A percentile compares a stretch with the other conserved stretches of the same genome.
Evolutionary conservation across 2,113 vertebrate genomes (phyloP).

Genomic region (Corythornis cristatus): DNA sequence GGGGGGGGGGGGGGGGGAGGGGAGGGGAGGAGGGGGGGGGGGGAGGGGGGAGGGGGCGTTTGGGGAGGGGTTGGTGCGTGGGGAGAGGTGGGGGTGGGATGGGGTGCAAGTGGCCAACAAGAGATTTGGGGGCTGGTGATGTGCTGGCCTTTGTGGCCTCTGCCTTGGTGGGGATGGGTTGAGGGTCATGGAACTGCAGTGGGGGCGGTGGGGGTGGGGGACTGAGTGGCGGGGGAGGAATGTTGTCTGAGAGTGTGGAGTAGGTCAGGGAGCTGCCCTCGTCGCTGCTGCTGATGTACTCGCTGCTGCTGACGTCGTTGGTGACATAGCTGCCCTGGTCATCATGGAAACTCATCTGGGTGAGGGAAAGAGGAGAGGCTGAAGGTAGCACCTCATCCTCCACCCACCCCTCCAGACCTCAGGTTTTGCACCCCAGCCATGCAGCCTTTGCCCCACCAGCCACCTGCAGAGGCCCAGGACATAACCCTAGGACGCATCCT

Average conservation of each 20-base stretch:
- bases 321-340: slow-evolving; percentile 85
- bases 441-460: neutral
- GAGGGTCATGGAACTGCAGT: slow-evolving; percentile 83
- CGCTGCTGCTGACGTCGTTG: slow-evolving; percentile 88
- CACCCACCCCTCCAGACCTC: neutral
- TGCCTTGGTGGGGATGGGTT: slow-evolving; percentile 68
- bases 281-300: slow-evolving; percentile 90
- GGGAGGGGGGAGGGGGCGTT: too few species aligned
- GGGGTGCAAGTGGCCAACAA: slow-evolving; percentile 74
- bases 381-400: neutral
- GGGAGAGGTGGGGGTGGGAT: slow-evolving; percentile 80
- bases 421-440: rapidly evolving
- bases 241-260: slow-evolving; percentile 89
- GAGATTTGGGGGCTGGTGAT: neutral
- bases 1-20: too few species aligned
- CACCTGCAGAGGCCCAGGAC: neutral
- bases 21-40: too few species aligned
- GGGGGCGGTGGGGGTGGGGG: slow-evolving; percentile 84
- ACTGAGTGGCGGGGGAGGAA: slow-evolving; percentile 86
- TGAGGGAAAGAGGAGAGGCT: neutral
- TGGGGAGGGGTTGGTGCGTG: too few species aligned
- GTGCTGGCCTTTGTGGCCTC: slow-evolving; percentile 65
- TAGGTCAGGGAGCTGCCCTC: slow-evolving; percentile 92
- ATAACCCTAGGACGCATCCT: rapidly evolving
- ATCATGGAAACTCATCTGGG: slow-evolving; percentile 96